phyloP scores from a whole-genome alignment of 2,888 invertebrate genomes.

The Margaritifera margaritifera region DNA sequence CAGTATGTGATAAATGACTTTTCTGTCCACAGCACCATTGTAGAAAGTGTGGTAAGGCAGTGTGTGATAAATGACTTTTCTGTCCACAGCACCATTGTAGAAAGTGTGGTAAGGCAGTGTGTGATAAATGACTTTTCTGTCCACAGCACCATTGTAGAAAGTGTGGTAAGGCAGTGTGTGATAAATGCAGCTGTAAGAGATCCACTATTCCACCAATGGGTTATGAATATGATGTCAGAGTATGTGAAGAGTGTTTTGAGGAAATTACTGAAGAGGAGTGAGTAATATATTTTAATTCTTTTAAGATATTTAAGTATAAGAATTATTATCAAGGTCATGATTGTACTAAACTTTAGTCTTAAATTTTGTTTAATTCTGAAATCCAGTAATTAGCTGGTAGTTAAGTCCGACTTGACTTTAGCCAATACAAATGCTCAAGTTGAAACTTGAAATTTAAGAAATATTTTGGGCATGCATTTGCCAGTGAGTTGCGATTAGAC shows the following conservation, averaged over 20 bases:
- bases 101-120: constrained; percentile 93
- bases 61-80: constrained; percentile 93
- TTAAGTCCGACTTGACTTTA: no score
- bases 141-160: constrained; percentile 76
- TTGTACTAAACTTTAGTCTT: no score
- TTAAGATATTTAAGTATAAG: no score
- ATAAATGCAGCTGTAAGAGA: constrained; percentile 89
- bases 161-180: constrained; percentile 97
- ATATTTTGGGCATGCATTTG: no score
- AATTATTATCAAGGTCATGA: no score
- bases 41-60: constrained; percentile 89
- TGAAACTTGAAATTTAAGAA: no score
- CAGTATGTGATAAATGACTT: constrained; percentile 94
- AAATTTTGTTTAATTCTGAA: no score
- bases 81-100: constrained; percentile 78
- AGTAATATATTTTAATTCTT: constrained; percentile 73
- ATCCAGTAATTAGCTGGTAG: no score
- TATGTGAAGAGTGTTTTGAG: constrained; percentile 93
- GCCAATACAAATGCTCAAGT: no score
- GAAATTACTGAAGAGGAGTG: constrained; percentile 89
- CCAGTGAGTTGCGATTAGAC: no score
- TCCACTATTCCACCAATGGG: constrained; percentile 96
- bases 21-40: constrained; percentile 78
- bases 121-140: constrained; percentile 77
- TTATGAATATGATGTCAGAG: constrained; percentile 96